phyloP scores from a whole-genome alignment of 2,113 vertebrate species.

The Shinisaurus crocodilurus region DNA sequence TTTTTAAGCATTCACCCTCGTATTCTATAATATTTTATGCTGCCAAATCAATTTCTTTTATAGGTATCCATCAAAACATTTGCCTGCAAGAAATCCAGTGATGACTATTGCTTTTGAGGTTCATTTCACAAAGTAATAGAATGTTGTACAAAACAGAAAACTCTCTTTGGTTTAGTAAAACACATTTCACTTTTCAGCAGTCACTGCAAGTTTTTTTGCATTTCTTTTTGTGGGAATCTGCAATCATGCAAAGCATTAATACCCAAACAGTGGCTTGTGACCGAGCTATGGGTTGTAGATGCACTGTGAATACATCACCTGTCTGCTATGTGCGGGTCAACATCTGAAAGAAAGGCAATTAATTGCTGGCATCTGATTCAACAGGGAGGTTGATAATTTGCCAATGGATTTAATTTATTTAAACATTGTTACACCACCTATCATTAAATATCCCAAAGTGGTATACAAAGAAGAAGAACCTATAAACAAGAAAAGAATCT shows the following conservation, averaged over 20 bases:
- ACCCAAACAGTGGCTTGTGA: neutral
- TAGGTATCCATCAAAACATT: constrained; percentile 32
- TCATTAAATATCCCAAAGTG: too few species aligned
- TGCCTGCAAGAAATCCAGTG: constrained; percentile 28
- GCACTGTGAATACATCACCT: neutral
- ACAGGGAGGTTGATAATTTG: neutral
- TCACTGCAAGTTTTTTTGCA: neutral
- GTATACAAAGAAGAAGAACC: too few species aligned
- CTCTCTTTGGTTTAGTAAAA: neutral
- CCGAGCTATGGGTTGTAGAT: neutral
- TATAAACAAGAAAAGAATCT: too few species aligned
- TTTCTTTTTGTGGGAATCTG: neutral
- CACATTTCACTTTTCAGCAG: neutral
- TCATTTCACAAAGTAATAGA: constrained; percentile 27
- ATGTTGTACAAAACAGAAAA: neutral
- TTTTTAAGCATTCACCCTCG: neutral
- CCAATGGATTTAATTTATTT: neutral
- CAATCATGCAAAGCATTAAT: neutral
- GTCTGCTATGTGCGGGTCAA: neutral
- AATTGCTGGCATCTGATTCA: neutral
- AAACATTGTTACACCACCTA: too few species aligned
- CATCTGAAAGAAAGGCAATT: neutral
- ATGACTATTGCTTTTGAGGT: constrained; percentile 11
- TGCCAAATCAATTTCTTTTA: constrained; percentile 9
- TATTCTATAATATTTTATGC: neutral